Evolutionary conservation across 2,113 vertebrate species (phyloP).

Genomic region (Chloroceryle aenea): DNA sequence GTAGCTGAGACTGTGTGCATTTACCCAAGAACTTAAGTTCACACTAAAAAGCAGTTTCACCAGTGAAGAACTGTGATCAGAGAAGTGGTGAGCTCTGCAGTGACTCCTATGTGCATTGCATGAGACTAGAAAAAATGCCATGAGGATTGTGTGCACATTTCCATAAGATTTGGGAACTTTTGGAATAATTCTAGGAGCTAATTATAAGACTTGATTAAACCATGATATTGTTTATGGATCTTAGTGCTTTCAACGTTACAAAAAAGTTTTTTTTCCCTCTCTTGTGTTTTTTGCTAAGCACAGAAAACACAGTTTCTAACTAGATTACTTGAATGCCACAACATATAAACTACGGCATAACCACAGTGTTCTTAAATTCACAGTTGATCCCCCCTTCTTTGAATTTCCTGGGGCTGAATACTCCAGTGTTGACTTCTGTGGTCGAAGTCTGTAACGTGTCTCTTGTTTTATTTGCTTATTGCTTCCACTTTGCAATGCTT

Average conservation of each 20-base stretch:
- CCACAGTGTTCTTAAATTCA: conserved; percentile 27
- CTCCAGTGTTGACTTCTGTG: not conserved
- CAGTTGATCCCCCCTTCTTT: not conserved
- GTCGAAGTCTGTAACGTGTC: not conserved
- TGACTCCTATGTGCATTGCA: not conserved
- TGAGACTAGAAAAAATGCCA: rapidly evolving
- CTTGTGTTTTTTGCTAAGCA: not conserved
- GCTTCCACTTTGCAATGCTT: not conserved
- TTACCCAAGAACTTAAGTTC: not conserved
- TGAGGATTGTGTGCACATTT: not conserved
- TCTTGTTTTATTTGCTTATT: not conserved
- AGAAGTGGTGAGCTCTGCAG: not conserved
- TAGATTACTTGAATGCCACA: not conserved
- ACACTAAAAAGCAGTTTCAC: not conserved
- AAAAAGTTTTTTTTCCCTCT: not conserved
- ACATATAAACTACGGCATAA: not conserved
- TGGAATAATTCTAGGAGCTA: not conserved
- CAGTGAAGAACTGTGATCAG: not conserved
- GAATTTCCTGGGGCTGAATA: not conserved
- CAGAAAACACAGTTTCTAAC: conserved; percentile 4
- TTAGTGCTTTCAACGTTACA: conserved; percentile 45
- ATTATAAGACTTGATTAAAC: conserved; percentile 59
- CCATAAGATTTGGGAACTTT: not conserved
- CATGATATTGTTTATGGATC: not conserved
- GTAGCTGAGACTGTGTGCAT: not conserved